A percentile compares a stretch with the other conserved stretches of the same genome.
Conservation (phyloP, 1,140 invertebrate species). For the Parasteatoda tepidariorum region DNA sequence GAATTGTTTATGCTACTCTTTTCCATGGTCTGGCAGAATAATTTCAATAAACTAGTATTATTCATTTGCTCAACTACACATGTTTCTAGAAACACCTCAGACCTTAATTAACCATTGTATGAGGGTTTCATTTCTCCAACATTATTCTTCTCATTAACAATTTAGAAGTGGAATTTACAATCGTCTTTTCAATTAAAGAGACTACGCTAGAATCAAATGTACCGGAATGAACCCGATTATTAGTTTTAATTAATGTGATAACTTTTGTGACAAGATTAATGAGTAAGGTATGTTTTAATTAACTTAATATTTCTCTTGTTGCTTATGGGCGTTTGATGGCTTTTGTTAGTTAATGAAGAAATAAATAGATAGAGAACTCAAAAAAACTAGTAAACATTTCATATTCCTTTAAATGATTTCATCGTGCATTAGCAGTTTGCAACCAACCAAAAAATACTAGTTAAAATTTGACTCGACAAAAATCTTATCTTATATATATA, state of each 20-base stretch:
- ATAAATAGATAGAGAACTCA: no score
- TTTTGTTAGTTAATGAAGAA: no score
- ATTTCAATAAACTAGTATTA: no score
- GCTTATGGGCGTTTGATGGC: no score
- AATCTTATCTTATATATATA: no score
- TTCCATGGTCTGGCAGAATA: no score
- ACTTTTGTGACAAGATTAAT: slow-evolving; percentile 59
- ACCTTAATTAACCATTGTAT: background rate
- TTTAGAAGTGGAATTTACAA: slow-evolving; percentile 38
- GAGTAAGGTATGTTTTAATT: slow-evolving; percentile 28
- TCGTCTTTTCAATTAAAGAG: slow-evolving; percentile 44
- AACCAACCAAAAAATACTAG: no score
- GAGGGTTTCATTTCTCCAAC: background rate
- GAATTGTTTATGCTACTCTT: no score
- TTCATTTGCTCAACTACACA: slow-evolving; percentile 31
- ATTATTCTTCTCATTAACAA: slow-evolving; percentile 38
- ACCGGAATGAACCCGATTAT: slow-evolving; percentile 45
- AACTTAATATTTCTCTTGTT: slow-evolving; percentile 31
- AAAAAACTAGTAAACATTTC: no score
- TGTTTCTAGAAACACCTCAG: slow-evolving; percentile 23
- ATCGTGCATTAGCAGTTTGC: no score
- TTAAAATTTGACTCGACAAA: no score
- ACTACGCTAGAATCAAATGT: slow-evolving; percentile 39
- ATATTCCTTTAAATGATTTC: no score
- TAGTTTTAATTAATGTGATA: slow-evolving; percentile 58